A percentile compares a stretch with the other conserved stretches of the same genome.
phyloP scores from a whole-genome alignment of 2,797 vertebrate genomes.

The Cephalopachus bancanus region DNA sequence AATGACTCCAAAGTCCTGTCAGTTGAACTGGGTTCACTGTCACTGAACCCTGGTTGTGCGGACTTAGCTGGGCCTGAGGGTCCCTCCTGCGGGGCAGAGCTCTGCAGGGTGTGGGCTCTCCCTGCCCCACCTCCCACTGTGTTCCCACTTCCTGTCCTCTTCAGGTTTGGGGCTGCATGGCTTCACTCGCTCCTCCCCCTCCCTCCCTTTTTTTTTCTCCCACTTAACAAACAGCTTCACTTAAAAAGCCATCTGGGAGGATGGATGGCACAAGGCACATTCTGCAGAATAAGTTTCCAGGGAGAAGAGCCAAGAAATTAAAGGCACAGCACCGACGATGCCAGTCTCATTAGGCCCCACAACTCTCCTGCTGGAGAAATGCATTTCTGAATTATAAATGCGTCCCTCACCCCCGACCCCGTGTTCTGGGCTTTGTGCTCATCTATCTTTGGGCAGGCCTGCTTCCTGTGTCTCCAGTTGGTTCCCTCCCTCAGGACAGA shows the following conservation, averaged over 20 bases:
- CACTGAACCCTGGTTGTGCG: rapidly evolving
- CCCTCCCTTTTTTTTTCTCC: background rate
- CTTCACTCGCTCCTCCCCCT: background rate
- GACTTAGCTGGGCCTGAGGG: background rate
- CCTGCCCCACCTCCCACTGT: too few species aligned
- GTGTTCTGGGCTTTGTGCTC: background rate
- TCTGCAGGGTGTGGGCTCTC: background rate
- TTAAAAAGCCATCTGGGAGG: constrained; percentile 81
- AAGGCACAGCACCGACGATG: constrained; percentile 40
- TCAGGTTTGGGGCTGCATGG: background rate
- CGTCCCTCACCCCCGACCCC: background rate
- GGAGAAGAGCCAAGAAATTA: constrained; percentile 72
- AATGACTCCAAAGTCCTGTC: background rate
- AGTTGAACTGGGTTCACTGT: too few species aligned
- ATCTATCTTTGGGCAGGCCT: background rate
- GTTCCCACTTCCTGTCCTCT: background rate
- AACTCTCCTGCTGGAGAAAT: background rate
- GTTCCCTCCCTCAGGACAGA: background rate
- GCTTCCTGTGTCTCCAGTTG: background rate
- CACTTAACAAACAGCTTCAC: constrained; percentile 66
- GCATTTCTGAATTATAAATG: background rate
- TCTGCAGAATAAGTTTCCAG: constrained; percentile 64
- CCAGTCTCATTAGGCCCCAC: constrained; percentile 62
- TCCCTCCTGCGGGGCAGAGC: background rate
- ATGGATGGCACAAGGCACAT: constrained; percentile 68